Base-by-base conservation (phyloP, 2,888 invertebrate species). In the Apomyelois bistriatella region DNA sequence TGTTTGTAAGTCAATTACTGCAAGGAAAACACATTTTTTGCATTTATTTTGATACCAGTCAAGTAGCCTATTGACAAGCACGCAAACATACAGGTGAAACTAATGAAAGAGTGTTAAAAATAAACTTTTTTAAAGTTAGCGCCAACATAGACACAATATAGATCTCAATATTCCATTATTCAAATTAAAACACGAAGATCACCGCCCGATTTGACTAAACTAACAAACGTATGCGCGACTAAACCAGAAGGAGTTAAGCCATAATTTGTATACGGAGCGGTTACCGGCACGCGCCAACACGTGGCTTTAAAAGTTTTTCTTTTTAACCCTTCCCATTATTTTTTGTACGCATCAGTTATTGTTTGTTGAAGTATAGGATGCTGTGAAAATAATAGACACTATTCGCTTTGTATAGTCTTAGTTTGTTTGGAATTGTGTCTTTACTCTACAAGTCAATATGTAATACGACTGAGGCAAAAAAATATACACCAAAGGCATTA, bases 211-310 rank as follows among this genome's bases (percentile, higher is more conserved):
- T 51, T 32, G 61, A 72, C 78, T 85, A 86, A 87, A 82, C 85
- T 79, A 85, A 84, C 86, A 85, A 84, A 74, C 79, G 72, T 85
- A 88, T 88, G 86, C 87, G 78, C 70, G 84, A 80, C 76, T 86
- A 76, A 76, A 69, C 71, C 68, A 59, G 58, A 70, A 68, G 72
- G 74, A 64, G 53, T 55, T 86, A 86, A 88, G 84, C 88, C 83
- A 75, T 85, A 71, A 88, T 88, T 89, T 89, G 89, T 88, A 87
- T 83, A 85, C 85, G 62, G 61, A 65, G 78, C 74, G 79, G 78
- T 65, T 54, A 52, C 13, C 42, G 73, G 12, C 88, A 80, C 87
- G 87, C 74, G 85, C 10, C 82, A 77, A 16, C 83, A 70, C 85
- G 85, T 82, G 88, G 28, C 66, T 16, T 22, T 32, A 58, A 68